Evolutionary conservation across 2,888 invertebrate genomes (phyloP).

Genomic region (Therioaphis trifolii): DNA sequence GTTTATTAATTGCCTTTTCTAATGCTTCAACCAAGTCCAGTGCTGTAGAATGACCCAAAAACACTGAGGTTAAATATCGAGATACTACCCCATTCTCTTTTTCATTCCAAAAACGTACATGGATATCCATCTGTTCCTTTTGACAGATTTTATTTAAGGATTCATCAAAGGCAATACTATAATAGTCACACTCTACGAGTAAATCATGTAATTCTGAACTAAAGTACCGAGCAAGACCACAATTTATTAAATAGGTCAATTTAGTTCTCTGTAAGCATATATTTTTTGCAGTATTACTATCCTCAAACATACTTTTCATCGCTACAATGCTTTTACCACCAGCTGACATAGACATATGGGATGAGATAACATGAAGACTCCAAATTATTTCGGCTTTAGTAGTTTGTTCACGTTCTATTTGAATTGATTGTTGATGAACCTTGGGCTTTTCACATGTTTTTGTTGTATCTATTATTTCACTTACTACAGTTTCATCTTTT

Average conservation of each 20-base stretch:
- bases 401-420: too few relatives aligned
- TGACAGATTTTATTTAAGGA: constrained; percentile 20
- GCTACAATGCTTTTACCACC: not conserved
- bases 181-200: not conserved
- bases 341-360: constrained; percentile 2
- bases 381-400: not conserved
- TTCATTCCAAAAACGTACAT: constrained; percentile 1
- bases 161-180: constrained; percentile 22
- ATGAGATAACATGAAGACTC: not conserved
- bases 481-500: too few relatives aligned
- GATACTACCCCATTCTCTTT: not conserved
- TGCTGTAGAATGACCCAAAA: not conserved
- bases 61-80: constrained; percentile 1
- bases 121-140: constrained; percentile 19
- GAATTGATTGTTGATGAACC: too few relatives aligned
- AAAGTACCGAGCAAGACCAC: constrained; percentile 18
- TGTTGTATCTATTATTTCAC: too few relatives aligned
- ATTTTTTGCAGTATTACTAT: constrained; percentile 8
- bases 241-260: constrained; percentile 17
- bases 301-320: not conserved
- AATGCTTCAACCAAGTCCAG: not conserved
- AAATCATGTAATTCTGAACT: not conserved
- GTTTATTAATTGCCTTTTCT: not conserved
- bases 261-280: not conserved
- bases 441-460: too few relatives aligned